phyloP scores from a whole-genome alignment of 2,888 invertebrate species.

The Ochropleura leucogaster region DNA sequence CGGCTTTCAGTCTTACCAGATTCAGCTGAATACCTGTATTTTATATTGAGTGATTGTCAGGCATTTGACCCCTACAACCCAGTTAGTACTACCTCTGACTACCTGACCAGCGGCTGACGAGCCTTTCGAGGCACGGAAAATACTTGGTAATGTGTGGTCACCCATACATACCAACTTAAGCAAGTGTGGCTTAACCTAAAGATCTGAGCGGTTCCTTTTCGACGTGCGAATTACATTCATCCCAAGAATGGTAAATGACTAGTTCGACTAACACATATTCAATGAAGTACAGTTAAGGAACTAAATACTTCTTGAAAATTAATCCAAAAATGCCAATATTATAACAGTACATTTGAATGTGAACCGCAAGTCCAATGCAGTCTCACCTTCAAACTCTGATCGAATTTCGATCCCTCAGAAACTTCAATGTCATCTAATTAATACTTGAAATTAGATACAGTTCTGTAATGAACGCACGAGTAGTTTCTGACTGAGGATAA shows the following conservation, averaged over 20 bases:
- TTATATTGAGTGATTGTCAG: no score
- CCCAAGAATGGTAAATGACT: background rate
- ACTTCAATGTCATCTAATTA: slow-evolving; percentile 57
- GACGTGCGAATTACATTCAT: background rate
- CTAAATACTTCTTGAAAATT: slow-evolving; percentile 2
- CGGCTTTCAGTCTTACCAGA: no score
- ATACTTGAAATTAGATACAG: slow-evolving; percentile 49
- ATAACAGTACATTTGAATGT: slow-evolving; percentile 31
- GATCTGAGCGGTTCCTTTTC: no score
- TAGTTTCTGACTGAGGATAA: slow-evolving; percentile 7
- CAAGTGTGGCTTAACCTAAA: no score
- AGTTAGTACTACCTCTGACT: no score
- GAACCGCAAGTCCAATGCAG: slow-evolving; percentile 23
- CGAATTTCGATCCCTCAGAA: slow-evolving; percentile 51
- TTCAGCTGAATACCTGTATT: no score
- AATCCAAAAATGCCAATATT: slow-evolving; percentile 12
- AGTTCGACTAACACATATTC: background rate
- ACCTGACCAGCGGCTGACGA: no score
- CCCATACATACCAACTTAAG: no score
- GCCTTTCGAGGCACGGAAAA: no score
- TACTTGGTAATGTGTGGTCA: no score
- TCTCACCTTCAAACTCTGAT: slow-evolving; percentile 59
- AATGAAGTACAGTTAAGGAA: background rate
- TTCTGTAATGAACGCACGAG: slow-evolving; percentile 42
- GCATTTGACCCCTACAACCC: no score